A percentile compares a stretch with the other conserved stretches of the same genome.
Conservation (phyloP, 2,888 invertebrate species). For the Platerodrilus igneus region DNA sequence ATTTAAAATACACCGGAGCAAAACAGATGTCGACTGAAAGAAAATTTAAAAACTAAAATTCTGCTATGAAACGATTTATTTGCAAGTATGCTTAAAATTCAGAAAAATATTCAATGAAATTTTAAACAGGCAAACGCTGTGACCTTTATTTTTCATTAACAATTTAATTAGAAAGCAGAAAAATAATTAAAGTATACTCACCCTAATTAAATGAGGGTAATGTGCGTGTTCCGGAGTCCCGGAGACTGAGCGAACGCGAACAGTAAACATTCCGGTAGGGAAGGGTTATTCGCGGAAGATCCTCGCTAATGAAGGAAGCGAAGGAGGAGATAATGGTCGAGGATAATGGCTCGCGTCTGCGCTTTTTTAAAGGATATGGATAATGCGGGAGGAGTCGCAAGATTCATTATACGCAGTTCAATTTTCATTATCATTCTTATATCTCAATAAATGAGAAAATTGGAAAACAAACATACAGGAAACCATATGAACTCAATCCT, state of each 20-base stretch:
- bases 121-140: too few species aligned
- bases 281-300: conserved; percentile 36
- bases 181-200: conserved; percentile 3
- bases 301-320: conserved; percentile 43
- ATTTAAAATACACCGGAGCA: too few species aligned
- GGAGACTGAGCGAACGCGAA: conserved; percentile 27
- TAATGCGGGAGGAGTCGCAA: conserved; percentile 34
- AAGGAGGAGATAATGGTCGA: conserved; percentile 46
- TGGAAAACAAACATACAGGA: conserved; percentile 18
- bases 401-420: conserved; percentile 21
- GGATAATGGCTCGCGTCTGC: conserved; percentile 46
- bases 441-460: conserved; percentile 20
- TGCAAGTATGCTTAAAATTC: too few species aligned
- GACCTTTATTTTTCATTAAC: not conserved
- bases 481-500: too few species aligned
- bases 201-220: conserved; percentile 4
- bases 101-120: too few species aligned
- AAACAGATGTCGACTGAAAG: too few species aligned
- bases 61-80: too few species aligned
- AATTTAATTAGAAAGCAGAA: not conserved
- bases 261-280: conserved; percentile 41
- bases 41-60: too few species aligned
- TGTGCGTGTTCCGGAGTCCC: conserved; percentile 7
- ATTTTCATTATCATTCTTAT: conserved; percentile 22
- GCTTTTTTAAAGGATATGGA: conserved; percentile 32